These are phyloP conservation scores for Listronotus oregonensis DNA, from an alignment of 1,140 invertebrate species.

Conservation along the genomic window DNA sequence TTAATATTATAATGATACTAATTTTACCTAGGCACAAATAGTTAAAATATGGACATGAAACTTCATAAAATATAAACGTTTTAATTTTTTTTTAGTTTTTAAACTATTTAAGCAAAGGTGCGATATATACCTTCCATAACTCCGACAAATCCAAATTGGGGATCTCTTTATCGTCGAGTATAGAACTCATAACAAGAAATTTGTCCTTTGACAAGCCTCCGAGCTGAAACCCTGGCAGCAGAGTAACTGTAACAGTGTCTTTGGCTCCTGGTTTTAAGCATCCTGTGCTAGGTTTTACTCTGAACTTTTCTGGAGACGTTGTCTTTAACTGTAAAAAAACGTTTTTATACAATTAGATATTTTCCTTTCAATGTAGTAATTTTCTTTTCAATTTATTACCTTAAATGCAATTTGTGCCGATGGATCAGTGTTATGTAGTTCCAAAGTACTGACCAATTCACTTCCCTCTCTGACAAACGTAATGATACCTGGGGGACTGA, in stretches of 20 bases:
- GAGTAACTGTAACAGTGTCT: slow-evolving; percentile 60
- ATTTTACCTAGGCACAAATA: no score
- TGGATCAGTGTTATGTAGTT: slow-evolving; percentile 68
- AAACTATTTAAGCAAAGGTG: no score
- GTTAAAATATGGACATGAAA: no score
- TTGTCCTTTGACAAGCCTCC: slow-evolving; percentile 66
- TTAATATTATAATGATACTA: no score
- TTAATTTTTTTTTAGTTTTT: no score
- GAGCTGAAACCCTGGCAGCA: slow-evolving; percentile 62
- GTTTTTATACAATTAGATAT: slow-evolving; percentile 9
- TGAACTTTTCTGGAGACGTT: slow-evolving; percentile 83
- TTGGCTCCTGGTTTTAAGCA: slow-evolving; percentile 65
- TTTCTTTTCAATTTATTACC: no score
- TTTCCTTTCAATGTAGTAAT: no score
- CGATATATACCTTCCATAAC: slow-evolving; percentile 68
- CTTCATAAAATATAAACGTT: no score
- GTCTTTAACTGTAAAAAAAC: slow-evolving; percentile 68
- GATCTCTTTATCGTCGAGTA: slow-evolving; percentile 58
- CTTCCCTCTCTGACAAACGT: slow-evolving; percentile 67
- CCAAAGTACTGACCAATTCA: slow-evolving; percentile 68
- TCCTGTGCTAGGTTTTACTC: slow-evolving; percentile 84
- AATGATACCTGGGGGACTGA: slow-evolving; percentile 66
- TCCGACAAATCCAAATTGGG: slow-evolving; percentile 60
- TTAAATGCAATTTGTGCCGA: slow-evolving; percentile 74
- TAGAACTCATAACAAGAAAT: slow-evolving; percentile 72